Base-by-base conservation (phyloP, 92 coral and sea anemone species). In the Palythoa grandiflora region DNA sequence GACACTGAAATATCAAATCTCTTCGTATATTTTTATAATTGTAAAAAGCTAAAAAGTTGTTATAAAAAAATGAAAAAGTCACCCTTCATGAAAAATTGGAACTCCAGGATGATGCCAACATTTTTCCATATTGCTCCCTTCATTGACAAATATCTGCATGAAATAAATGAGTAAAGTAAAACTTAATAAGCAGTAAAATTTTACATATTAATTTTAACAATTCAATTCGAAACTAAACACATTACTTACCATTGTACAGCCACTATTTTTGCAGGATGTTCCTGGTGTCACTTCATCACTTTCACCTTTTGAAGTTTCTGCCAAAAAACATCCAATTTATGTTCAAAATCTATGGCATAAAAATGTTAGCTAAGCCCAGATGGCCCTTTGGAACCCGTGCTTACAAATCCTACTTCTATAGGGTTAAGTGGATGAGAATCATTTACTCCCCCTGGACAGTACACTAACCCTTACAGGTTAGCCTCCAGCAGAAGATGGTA, bases 31-130 rank as follows among this genome's bases (percentile, higher is more conserved):
- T 28, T 28, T 28, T 28, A 28, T 28, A 28, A 28, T 28, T 28
- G 28, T 28, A 28, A 28, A 28, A 28, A 28, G 28, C 28, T 28
- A 28, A 28, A 28, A 28, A 28, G 28, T 28, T 28, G 28, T 28
- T 28, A 28, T 28, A 28, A 28, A 28, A 28, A 28, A 28, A 28
- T 28, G 28, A 28, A 28, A 44, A 68, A 38, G 17, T 84, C 88
- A 95, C 99, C 99, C 99, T 89, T 97, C 99, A 83, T 97, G 99
- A 83, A 97, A 97, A 14, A 97, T 83, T 6, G 99, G 99, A 4
- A 84, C 91, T n/a, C 99, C 99, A 85, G 96, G 92, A 79, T 97
- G 99, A 84, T 87, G 52, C 96, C 96, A 89, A 87, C 99, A 97
- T 36, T 90, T 95, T 76, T 93, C 94, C 84, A 88, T 90, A 75